Conservation (phyloP, 2,888 invertebrate species). For the Saturnia japonica region DNA sequence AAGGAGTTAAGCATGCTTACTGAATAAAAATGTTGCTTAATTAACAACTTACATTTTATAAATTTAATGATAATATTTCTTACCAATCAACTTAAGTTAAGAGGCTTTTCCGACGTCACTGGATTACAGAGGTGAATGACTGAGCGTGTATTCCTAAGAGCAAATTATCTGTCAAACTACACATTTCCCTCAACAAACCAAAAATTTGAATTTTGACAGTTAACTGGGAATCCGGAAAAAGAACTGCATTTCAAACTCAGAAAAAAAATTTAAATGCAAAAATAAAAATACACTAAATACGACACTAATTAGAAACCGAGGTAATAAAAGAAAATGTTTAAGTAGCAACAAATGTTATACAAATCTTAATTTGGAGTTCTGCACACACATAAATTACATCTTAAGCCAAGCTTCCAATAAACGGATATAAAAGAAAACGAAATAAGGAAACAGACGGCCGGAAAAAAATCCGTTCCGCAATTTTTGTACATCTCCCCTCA, state of each 20-base stretch:
- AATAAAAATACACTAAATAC: background rate
- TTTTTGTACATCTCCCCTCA: slow-evolving; percentile 58
- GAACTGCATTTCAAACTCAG: background rate
- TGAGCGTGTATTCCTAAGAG: background rate
- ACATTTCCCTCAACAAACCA: background rate
- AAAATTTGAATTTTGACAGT: too few species aligned
- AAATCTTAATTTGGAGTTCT: slow-evolving; percentile 36
- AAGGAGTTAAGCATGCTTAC: too few species aligned
- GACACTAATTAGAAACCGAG: slow-evolving; percentile 1
- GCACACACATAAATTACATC: slow-evolving; percentile 66
- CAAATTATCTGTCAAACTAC: background rate
- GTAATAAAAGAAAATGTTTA: slow-evolving; percentile 17
- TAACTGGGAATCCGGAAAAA: too few species aligned
- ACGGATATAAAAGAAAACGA: slow-evolving; percentile 65
- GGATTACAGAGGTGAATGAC: background rate
- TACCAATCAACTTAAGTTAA: background rate
- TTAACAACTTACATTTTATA: background rate
- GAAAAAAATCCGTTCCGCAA: slow-evolving; percentile 60
- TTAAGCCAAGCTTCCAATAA: slow-evolving; percentile 68
- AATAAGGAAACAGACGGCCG: slow-evolving; percentile 67
- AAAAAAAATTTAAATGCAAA: background rate
- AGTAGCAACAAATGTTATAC: slow-evolving; percentile 27
- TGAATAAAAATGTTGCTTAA: background rate
- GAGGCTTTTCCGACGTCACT: background rate
- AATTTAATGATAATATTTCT: background rate